Evolutionary conservation across 2,888 invertebrate species (phyloP).

Genomic region (Drosophila aldrichi): DNA sequence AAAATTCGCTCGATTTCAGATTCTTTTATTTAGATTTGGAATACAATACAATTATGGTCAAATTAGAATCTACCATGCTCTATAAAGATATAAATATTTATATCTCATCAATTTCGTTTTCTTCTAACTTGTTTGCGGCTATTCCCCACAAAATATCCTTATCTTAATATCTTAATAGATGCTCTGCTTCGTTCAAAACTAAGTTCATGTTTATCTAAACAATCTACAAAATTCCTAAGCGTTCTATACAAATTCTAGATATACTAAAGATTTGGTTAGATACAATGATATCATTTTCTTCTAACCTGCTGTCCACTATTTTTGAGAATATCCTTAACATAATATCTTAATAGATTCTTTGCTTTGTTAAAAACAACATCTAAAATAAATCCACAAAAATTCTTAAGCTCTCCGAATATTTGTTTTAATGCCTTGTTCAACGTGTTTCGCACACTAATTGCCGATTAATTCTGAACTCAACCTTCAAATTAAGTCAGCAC

Average conservation of each 20-base stretch:
- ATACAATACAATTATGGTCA: background rate
- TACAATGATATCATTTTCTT: no score
- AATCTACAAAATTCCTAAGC: background rate
- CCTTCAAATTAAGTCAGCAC: conserved; percentile 32
- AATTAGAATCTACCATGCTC: background rate
- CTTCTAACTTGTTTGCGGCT: background rate
- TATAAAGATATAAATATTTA: background rate
- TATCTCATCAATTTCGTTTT: background rate
- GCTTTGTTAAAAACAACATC: background rate
- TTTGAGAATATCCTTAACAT: background rate
- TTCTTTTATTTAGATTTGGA: background rate
- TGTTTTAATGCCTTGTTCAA: background rate
- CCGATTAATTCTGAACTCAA: conserved; percentile 18
- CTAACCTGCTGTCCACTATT: no score
- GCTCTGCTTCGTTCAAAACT: no score
- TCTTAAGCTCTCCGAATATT: background rate
- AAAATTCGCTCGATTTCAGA: background rate
- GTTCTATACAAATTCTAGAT: background rate
- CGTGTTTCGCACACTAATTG: conserved; percentile 25
- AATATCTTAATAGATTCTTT: background rate
- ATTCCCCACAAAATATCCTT: no score
- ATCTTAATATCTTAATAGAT: no score
- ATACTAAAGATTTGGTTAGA: no score
- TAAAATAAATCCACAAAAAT: no score
- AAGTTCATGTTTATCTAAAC: no score